Conservation (phyloP, 1,140 invertebrate genomes). For the Phymorhynchus buccinoides region DNA sequence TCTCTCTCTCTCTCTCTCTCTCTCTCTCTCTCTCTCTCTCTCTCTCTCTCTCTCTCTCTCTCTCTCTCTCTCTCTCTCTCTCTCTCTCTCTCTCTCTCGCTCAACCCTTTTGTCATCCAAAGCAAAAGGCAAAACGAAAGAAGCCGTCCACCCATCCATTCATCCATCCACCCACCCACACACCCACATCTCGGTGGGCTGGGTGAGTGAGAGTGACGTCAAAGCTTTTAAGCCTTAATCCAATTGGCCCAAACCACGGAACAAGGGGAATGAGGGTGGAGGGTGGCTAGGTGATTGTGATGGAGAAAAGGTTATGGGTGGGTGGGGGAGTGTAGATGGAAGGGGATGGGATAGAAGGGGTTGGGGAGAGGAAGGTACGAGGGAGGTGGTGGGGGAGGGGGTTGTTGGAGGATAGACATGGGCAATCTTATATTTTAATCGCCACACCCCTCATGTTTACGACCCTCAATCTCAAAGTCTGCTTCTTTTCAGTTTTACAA, state of each 20-base stretch:
- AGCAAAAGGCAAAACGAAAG: too few species aligned
- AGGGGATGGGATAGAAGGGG: not conserved
- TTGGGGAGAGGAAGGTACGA: not conserved
- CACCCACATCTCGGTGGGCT: not conserved
- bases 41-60: not conserved
- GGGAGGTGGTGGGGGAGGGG: not conserved
- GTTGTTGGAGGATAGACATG: not conserved
- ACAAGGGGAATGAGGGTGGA: not conserved
- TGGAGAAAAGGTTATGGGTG: not conserved
- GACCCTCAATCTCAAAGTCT: too few species aligned
- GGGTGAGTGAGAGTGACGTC: not conserved
- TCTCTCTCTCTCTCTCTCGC: too few species aligned
- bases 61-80: not conserved
- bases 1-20: not conserved
- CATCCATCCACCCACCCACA: not conserved
- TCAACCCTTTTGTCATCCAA: too few species aligned
- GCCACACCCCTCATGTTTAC: too few species aligned
- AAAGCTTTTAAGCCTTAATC: conserved; percentile 24
- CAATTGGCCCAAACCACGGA: conserved; percentile 15
- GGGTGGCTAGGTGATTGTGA: not conserved
- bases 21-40: not conserved
- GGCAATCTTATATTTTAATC: too few species aligned
- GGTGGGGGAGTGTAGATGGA: not conserved
- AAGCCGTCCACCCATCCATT: not conserved
- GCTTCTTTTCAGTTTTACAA: too few species aligned